Conservation (phyloP, 2,888 invertebrate genomes). For the Brachyptera risi region DNA sequence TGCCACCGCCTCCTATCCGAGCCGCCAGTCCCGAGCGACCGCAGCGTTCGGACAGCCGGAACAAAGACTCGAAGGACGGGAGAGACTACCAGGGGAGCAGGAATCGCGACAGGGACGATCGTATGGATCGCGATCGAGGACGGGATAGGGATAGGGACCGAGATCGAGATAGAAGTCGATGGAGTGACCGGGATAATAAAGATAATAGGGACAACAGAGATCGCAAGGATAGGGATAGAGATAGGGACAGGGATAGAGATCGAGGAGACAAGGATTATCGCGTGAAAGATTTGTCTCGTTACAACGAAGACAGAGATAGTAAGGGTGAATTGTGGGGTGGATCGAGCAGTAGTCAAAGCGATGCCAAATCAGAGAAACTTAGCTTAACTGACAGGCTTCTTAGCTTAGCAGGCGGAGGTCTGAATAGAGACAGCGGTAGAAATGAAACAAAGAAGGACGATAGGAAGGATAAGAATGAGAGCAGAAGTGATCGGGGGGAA, state of each 20-base stretch:
- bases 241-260: slow-evolving; percentile 36
- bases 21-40: too few species aligned
- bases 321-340: slow-evolving; percentile 7
- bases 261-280: slow-evolving; percentile 37
- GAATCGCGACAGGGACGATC: slow-evolving; percentile 34
- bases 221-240: slow-evolving; percentile 39
- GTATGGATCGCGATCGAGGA: slow-evolving; percentile 35
- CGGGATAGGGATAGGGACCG: slow-evolving; percentile 32
- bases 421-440: slow-evolving; percentile 31
- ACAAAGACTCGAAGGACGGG: slow-evolving; percentile 4
- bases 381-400: slow-evolving; percentile 44
- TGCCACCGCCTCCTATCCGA: slow-evolving; percentile 24
- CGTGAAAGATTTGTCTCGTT: slow-evolving; percentile 35
- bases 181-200: slow-evolving; percentile 31
- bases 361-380: slow-evolving; percentile 39
- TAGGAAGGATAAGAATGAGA: background rate
- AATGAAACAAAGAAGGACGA: background rate
- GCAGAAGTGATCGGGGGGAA: background rate
- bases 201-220: slow-evolving; percentile 39
- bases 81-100: slow-evolving; percentile 9
- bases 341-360: background rate
- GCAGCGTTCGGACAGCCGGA: slow-evolving; percentile 7
- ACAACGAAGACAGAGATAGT: background rate
- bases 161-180: slow-evolving; percentile 36
- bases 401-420: slow-evolving; percentile 45